phyloP scores from a whole-genome alignment of 2,888 invertebrate genomes.

The Caenorhabditis sinica region DNA sequence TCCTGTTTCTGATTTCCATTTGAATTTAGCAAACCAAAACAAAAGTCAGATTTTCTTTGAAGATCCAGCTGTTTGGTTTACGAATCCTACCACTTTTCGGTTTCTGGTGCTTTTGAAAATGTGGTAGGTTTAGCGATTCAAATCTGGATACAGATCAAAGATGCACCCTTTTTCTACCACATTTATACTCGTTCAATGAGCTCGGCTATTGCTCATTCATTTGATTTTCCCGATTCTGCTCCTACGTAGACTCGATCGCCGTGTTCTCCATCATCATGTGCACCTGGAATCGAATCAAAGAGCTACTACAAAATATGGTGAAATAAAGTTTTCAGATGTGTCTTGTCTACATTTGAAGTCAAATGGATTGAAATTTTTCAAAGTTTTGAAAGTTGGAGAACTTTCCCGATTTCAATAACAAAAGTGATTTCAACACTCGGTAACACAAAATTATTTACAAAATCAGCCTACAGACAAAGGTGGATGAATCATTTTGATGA shows the following conservation, averaged over 20 bases:
- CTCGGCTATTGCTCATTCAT: constrained; percentile 27
- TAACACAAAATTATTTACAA: too few relatives aligned
- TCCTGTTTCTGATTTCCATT: constrained; percentile 11
- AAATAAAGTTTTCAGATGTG: neutral
- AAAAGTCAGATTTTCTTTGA: constrained; percentile 5
- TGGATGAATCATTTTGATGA: too few relatives aligned
- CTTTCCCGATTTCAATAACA: too few relatives aligned
- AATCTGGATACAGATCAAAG: constrained; percentile 1
- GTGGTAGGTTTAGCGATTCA: neutral
- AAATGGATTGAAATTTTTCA: too few relatives aligned
- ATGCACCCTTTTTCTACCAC: neutral
- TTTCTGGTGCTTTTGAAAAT: constrained; percentile 23
- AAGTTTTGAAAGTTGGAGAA: too few relatives aligned
- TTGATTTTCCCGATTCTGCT: constrained; percentile 15
- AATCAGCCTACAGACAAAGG: too few relatives aligned
- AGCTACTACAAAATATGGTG: constrained; percentile 28
- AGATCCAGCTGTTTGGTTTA: constrained; percentile 26
- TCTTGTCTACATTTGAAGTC: neutral
- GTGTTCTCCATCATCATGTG: constrained; percentile 13
- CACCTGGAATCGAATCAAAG: constrained; percentile 35
- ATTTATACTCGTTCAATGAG: neutral
- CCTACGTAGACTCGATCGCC: constrained; percentile 31
- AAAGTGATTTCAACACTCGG: too few relatives aligned
- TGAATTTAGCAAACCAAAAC: constrained; percentile 6
- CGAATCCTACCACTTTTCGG: constrained; percentile 20